These are phyloP conservation scores for Pampus argenteus DNA, from an alignment of 2,797 vertebrate species.

Conservation along the genomic window DNA sequence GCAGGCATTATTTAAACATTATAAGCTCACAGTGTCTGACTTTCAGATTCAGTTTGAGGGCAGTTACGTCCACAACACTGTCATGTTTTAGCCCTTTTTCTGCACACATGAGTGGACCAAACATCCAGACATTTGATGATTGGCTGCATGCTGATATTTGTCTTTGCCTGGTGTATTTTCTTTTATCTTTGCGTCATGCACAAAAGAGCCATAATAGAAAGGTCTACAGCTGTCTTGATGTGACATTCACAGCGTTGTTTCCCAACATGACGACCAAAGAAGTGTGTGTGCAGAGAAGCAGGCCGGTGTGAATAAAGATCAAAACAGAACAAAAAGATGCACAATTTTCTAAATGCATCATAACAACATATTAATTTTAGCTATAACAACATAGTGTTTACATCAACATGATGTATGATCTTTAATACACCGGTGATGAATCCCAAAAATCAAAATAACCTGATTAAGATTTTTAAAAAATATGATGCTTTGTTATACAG, in stretches of 20 bases:
- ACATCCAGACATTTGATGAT: too few species aligned
- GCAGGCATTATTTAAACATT: constrained; percentile 28
- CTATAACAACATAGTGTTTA: too few species aligned
- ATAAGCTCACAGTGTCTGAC: neutral
- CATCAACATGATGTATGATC: too few species aligned
- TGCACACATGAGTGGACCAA: neutral
- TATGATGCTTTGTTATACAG: too few species aligned
- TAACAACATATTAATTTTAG: too few species aligned
- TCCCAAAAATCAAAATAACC: too few species aligned
- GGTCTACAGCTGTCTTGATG: neutral
- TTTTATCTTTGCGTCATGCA: neutral
- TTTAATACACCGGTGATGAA: too few species aligned
- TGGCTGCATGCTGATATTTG: neutral
- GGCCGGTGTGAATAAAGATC: too few species aligned
- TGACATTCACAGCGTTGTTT: neutral
- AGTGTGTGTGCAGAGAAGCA: neutral
- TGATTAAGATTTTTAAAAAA: too few species aligned
- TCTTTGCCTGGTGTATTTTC: neutral
- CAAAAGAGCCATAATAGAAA: neutral
- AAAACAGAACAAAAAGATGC: too few species aligned
- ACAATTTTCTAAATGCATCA: too few species aligned
- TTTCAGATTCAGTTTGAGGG: neutral
- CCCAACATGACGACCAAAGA: neutral
- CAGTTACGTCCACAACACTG: neutral
- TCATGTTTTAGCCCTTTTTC: neutral